Base-by-base conservation (phyloP, 2,888 invertebrate genomes). In the Teleiodes luculella region DNA sequence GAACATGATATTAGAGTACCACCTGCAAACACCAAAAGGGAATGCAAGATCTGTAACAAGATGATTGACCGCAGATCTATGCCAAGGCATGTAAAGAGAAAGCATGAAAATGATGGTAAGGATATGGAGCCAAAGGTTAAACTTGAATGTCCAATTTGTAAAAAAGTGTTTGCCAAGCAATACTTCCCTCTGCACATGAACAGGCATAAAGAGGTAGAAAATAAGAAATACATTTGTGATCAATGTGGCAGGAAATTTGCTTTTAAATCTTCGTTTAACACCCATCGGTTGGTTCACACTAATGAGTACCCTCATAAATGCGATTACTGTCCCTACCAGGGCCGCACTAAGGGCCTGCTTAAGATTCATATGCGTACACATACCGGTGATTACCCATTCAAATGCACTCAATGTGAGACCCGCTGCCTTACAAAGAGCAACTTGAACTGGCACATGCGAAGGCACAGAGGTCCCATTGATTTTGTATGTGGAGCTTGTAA, bases 361-460 rank as follows among this genome's bases (percentile, higher is more conserved):
- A 76, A 70, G 58, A 60, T 72, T 0, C 78, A 78, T 58, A 67
- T 53, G 18, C 45, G 53, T 3, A 53, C 53, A 11, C 60, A 60
- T 31, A 57, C 57, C 2, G 57, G 55, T 11, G 58, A 60, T 39
- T 60, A 60, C 43, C 57, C 56, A 37, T 60, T 58, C 39, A 57
- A 58, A 55, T 60, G 60, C 20, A 49, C 57, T 3, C 58, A 60
- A 31, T 60, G 60, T 41, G 31, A 39, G 2, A 41, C 41, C 11
- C 35, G 55, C 7, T 78, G 76, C 46, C 61, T 70, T 30, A 76
- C 72, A 8, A 77, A 75, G 50, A 77, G 76, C 57, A 77, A 77
- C 54, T 57, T 78, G 3, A 63, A 67, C 11, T 67, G 61, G 55
- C 76, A 66, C 55, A 56, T 69, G 37, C 56, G 55, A 56, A 62